Conservation (phyloP, 2,797 vertebrate genomes). For the Gephyroberyx darwinii region DNA sequence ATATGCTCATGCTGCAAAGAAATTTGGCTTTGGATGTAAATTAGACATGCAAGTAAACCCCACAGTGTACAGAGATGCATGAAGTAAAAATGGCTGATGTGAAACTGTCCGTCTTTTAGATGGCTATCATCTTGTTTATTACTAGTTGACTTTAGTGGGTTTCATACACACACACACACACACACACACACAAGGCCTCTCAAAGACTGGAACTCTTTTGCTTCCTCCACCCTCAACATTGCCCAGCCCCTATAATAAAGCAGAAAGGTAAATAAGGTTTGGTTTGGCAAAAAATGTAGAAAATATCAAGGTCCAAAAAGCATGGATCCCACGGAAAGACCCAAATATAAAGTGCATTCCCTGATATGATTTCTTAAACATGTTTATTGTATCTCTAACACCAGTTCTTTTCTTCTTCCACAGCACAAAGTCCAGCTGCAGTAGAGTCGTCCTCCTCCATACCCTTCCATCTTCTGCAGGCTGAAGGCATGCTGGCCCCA, state of each 20-base stretch:
- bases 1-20: too few species aligned
- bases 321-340: not conserved
- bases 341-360: not conserved
- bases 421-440: slow-evolving; percentile 56
- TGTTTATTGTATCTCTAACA: slow-evolving; percentile 26
- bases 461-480: not conserved
- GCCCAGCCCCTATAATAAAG: not conserved
- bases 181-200: not conserved
- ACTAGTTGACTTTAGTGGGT: not conserved
- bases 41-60: not conserved
- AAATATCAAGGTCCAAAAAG: not conserved
- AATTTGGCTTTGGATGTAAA: not conserved
- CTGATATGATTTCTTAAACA: not conserved
- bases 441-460: slow-evolving; percentile 43
- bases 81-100: too few species aligned
- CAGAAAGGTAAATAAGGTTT: not conserved
- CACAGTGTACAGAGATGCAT: not conserved
- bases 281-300: not conserved
- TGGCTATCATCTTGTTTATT: not conserved
- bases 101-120: not conserved
- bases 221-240: too few species aligned
- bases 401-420: slow-evolving; percentile 13
- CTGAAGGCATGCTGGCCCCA: slow-evolving; percentile 36
- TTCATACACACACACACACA: not conserved
- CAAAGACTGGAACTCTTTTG: too few species aligned